These are phyloP conservation scores for Callyntrura guangdongensis DNA, from an alignment of 2,888 invertebrate genomes.

Conservation along the genomic window DNA sequence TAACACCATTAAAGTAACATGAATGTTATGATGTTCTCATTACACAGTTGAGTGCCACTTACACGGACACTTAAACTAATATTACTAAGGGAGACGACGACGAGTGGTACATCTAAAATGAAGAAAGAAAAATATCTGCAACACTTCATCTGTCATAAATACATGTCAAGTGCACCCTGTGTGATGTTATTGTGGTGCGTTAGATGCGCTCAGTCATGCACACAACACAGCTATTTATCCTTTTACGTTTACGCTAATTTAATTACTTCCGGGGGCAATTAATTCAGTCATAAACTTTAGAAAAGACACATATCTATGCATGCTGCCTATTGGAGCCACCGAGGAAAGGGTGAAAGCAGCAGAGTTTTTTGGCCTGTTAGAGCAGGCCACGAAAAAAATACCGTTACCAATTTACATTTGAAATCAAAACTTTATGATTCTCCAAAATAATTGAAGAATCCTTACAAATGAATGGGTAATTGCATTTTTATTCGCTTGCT, in stretches of 20 bases:
- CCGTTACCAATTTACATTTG: too few relatives aligned
- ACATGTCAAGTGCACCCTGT: slow-evolving; percentile 65
- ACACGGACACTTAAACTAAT: neutral
- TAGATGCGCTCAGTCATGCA: slow-evolving; percentile 21
- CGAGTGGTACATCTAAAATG: neutral
- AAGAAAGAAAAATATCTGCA: slow-evolving; percentile 36
- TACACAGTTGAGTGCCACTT: slow-evolving; percentile 57
- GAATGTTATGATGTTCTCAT: slow-evolving; percentile 40
- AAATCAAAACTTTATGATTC: too few relatives aligned
- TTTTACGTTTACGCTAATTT: slow-evolving; percentile 20
- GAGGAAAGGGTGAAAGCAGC: slow-evolving; percentile 21
- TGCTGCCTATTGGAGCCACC: too few relatives aligned
- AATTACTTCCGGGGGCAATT: slow-evolving; percentile 57
- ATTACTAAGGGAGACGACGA: neutral
- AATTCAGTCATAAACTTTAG: neutral
- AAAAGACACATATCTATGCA: neutral
- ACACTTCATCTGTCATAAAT: slow-evolving; percentile 46
- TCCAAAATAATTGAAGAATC: too few relatives aligned
- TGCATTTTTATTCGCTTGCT: neutral
- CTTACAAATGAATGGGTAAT: too few relatives aligned
- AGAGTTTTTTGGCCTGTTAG: neutral
- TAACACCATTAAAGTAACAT: slow-evolving; percentile 46
- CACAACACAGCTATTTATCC: too few relatives aligned
- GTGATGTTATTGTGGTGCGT: too few relatives aligned
- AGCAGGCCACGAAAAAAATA: too few relatives aligned